These are phyloP conservation scores for Lasioglossum leucozonium DNA, from an alignment of 2,888 invertebrate genomes.

Conservation along the genomic window DNA sequence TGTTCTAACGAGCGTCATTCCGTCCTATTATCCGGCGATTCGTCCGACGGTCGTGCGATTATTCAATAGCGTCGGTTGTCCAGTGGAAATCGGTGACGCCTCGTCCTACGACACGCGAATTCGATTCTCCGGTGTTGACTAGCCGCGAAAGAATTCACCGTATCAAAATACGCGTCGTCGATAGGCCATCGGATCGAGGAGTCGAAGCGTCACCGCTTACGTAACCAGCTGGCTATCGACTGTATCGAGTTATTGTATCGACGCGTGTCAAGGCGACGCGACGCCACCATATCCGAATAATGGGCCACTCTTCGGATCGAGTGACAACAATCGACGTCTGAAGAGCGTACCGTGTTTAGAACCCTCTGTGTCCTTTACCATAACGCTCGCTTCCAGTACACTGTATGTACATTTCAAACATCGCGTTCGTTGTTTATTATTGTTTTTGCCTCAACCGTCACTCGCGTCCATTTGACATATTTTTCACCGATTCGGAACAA, in stretches of 20 bases:
- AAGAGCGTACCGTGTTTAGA: neutral
- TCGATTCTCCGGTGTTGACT: neutral
- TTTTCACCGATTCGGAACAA: too few relatives aligned
- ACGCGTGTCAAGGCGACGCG: slow-evolving; percentile 48
- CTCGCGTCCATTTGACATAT: too few relatives aligned
- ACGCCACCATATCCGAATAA: slow-evolving; percentile 43
- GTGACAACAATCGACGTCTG: slow-evolving; percentile 1
- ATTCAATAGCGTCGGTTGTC: neutral
- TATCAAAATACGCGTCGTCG: slow-evolving; percentile 31
- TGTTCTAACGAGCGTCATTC: slow-evolving; percentile 26
- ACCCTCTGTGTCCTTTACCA: neutral
- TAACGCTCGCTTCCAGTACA: neutral
- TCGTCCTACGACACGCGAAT: neutral
- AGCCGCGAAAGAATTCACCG: slow-evolving; percentile 13
- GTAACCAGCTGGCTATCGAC: slow-evolving; percentile 34
- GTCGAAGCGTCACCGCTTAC: slow-evolving; percentile 32
- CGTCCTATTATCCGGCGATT: slow-evolving; percentile 16
- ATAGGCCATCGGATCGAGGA: slow-evolving; percentile 24
- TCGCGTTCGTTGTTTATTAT: neutral
- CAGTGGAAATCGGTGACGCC: slow-evolving; percentile 8
- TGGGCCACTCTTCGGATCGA: slow-evolving; percentile 7
- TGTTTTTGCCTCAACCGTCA: neutral
- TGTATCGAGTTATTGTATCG: slow-evolving; percentile 34
- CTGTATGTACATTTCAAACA: neutral
- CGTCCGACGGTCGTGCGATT: slow-evolving; percentile 3